A percentile compares a stretch with the other conserved stretches of the same genome.
phyloP scores from a whole-genome alignment of 2,113 vertebrate genomes.

The Lepus europaeus region DNA sequence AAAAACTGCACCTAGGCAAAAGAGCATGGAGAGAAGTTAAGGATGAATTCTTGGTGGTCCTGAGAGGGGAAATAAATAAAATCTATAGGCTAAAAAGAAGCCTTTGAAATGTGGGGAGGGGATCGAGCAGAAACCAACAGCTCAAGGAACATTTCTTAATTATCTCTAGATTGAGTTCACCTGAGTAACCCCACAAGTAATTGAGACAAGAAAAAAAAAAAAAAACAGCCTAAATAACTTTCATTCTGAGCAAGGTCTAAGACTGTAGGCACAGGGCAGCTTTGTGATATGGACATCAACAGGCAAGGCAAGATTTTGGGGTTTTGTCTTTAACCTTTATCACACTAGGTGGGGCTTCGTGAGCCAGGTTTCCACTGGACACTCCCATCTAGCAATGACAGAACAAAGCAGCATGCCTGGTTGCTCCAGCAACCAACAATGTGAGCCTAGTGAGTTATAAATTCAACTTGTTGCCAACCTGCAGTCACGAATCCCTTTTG shows the following conservation, averaged over 20 bases:
- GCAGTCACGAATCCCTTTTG: conserved; percentile 22
- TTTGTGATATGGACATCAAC: not conserved
- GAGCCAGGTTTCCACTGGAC: conserved; percentile 5
- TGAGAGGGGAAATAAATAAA: not conserved
- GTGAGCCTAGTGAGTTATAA: conserved; percentile 37
- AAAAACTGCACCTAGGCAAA: not conserved
- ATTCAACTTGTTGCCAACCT: not conserved
- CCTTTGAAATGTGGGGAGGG: not conserved
- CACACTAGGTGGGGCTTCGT: not conserved
- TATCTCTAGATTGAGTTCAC: not conserved
- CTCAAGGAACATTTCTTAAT: not conserved
- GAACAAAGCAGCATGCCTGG: not conserved
- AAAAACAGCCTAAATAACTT: not conserved
- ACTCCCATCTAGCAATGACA: not conserved
- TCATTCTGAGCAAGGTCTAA: not conserved
- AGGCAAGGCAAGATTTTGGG: not conserved
- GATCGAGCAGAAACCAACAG: not conserved
- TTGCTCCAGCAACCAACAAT: conserved; percentile 52
- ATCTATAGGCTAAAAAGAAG: not conserved
- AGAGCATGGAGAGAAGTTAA: not conserved
- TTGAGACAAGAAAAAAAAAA: not conserved
- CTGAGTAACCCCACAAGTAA: not conserved
- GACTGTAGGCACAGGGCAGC: not conserved
- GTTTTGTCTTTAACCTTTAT: conserved; percentile 45
- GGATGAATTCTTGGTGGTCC: not conserved